Evolutionary conservation across 2,113 vertebrate genomes (phyloP), one percentile per base, ranked within the genome.

Genomic region (Sylvia atricapilla): DNA sequence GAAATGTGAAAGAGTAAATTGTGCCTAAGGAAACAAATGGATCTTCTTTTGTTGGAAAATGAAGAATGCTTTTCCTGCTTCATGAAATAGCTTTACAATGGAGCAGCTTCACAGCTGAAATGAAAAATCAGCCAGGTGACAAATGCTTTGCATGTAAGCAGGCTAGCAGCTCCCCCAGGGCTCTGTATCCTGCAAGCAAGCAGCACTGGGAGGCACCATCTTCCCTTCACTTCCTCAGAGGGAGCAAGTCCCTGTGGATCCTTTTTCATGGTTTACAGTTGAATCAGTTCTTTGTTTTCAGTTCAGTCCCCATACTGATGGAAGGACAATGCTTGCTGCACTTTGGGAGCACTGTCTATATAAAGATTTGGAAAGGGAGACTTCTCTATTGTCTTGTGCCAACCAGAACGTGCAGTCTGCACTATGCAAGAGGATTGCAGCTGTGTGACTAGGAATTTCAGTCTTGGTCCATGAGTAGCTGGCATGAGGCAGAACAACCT

Each of bases 241-340:
- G 44, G 41, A 77, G 19, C 35, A 90, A 69, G 55, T 92, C 83
- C 44, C 70, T 73, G 11, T 1, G 8, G 85, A 93, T 78, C 22
- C n/a, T 78, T 96, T 94, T 95, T 55, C 41, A 89, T 64, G 41
- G n/a, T 87, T 94, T 73, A 91, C 59, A 87, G 43, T 64, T 87
- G 86, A 94, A 94, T 93, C 66, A 33, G 31, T 63, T 90, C 74
- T 96, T 96, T 92, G 70, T 90, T 94, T 95, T 78, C 47, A 66
- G 60, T 85, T 94, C 66, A 90, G 0, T 94, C 60, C 59, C 44
- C 8, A 5, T 68, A 87, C 11, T 93, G 91, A 82, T 77, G 53
- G 52, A 84, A 89, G 39, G 33, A 90, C 74, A 92, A 92, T 80
- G 70, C 87, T 92, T 86, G 39, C 80, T 79, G 73, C 67, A 56